These are phyloP conservation scores for Micromys minutus DNA, from an alignment of 2,113 vertebrate species.

Conservation along the genomic window DNA sequence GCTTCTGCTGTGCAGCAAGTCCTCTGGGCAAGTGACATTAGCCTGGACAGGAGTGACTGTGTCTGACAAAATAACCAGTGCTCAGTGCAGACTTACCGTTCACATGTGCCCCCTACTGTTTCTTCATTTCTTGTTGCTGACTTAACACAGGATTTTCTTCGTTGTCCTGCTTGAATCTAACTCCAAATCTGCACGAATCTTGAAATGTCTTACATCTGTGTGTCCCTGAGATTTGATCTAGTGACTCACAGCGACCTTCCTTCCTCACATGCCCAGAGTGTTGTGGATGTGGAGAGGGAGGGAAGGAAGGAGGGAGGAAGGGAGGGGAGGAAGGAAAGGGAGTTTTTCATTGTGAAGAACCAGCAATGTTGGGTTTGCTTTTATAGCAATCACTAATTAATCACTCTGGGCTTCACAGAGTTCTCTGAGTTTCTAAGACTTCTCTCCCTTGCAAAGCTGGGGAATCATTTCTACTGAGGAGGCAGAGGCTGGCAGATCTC, in stretches of 20 bases:
- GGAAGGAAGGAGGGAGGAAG: too few relatives aligned
- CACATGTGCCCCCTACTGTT: background rate
- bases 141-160: slow-evolving; percentile 18
- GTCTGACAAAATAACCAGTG: background rate
- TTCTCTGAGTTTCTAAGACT: background rate
- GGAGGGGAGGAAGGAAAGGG: background rate
- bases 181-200: background rate
- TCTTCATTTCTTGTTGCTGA: background rate
- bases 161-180: slow-evolving; percentile 14
- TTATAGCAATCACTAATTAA: accelerated
- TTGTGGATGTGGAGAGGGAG: background rate
- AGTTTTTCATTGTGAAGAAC: accelerated
- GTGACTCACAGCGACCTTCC: background rate
- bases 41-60: slow-evolving; percentile 22
- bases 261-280: background rate
- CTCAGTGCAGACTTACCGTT: background rate
- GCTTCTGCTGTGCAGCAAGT: slow-evolving; percentile 9
- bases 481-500: too few relatives aligned
- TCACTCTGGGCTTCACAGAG: background rate
- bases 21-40: background rate
- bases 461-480: background rate
- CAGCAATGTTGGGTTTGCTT: background rate
- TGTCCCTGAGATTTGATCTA: background rate
- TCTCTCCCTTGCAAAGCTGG: background rate
- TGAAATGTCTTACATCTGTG: background rate